phyloP scores from a whole-genome alignment of 2,113 vertebrate genomes.

The Brachypteracias leptosomus region DNA sequence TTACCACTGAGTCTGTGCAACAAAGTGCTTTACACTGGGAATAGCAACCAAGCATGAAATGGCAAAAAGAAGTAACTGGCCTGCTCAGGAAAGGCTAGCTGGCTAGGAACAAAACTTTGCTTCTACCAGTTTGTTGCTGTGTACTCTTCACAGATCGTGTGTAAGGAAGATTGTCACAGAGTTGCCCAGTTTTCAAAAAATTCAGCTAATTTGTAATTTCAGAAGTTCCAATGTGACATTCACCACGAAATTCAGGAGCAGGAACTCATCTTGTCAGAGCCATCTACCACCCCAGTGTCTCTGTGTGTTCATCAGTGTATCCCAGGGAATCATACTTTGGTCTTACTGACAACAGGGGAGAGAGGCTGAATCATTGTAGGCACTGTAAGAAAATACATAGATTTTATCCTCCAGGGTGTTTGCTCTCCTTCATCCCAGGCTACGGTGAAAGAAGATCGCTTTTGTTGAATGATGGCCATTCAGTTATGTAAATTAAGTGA shows the following conservation, averaged over 20 bases:
- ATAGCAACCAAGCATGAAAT: conserved; percentile 23
- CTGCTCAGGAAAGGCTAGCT: not conserved
- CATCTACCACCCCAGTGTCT: not conserved
- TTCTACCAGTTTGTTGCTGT: not conserved
- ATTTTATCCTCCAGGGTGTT: not conserved
- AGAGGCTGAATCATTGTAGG: not conserved
- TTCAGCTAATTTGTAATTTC: not conserved
- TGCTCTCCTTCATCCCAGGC: not conserved
- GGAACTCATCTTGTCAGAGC: not conserved
- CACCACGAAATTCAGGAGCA: not conserved
- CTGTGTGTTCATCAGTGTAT: not conserved
- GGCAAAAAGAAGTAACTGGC: not conserved
- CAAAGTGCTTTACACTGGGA: not conserved
- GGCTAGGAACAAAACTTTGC: not conserved
- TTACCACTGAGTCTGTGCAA: conserved; percentile 14
- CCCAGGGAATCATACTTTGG: not conserved
- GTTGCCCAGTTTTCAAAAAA: not conserved
- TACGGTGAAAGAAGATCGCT: not conserved
- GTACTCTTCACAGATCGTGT: not conserved
- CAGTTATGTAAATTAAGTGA: not conserved
- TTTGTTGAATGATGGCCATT: not conserved
- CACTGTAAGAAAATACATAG: not conserved
- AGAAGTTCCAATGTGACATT: not conserved
- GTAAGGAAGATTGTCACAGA: not conserved
- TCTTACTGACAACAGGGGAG: not conserved